Percentiles rank a stretch among this genome's conserved stretches.
Evolutionary conservation across 2,888 invertebrate species (phyloP).

Genomic region (Agrochola lychnidis): DNA sequence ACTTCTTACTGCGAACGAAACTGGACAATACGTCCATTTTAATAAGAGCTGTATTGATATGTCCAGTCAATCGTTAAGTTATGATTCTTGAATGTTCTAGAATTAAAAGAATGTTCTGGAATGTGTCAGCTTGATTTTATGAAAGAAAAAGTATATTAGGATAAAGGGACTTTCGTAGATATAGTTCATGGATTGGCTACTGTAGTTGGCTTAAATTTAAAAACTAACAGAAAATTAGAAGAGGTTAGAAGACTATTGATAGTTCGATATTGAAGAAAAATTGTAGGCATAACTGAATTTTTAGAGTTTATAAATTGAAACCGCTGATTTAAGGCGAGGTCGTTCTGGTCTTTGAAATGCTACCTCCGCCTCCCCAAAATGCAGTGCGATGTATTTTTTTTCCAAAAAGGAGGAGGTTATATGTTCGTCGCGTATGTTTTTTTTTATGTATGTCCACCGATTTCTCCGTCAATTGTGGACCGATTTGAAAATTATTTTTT

Average conservation of each 20-base stretch:
- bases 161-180: too few relatives aligned
- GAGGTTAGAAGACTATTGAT: not conserved
- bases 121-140: not conserved
- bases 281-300: not conserved
- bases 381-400: not conserved
- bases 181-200: too few relatives aligned
- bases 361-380: not conserved
- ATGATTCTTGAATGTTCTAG: constrained; percentile 12
- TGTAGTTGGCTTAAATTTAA: not conserved
- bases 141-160: too few relatives aligned
- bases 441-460: too few relatives aligned
- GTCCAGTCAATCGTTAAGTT: constrained; percentile 34
- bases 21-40: constrained; percentile 51
- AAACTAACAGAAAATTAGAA: not conserved
- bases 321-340: not conserved
- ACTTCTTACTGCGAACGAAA: constrained; percentile 49
- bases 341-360: not conserved
- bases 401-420: too few relatives aligned
- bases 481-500: too few relatives aligned
- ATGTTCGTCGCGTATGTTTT: too few relatives aligned
- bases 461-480: too few relatives aligned
- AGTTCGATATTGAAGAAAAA: not conserved
- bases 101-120: constrained; percentile 11
- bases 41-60: constrained; percentile 53
- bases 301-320: not conserved